phyloP scores from a whole-genome alignment of 2,888 invertebrate species.

The Neoscelio sp. region DNA sequence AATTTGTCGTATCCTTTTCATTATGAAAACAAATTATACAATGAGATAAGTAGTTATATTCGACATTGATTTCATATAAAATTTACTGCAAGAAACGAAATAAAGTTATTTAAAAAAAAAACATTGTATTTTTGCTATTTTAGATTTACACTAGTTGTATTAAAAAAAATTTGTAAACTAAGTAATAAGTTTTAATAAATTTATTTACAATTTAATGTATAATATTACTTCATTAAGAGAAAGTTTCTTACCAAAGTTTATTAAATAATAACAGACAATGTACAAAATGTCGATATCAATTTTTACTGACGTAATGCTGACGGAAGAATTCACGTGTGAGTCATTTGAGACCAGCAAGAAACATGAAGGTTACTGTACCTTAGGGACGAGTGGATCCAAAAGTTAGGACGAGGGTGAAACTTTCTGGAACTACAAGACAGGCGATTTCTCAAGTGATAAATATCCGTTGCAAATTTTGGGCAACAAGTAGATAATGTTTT shows the following conservation, averaged over 20 bases:
- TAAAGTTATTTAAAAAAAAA: too few relatives aligned
- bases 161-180: too few relatives aligned
- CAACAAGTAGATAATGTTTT: conserved; percentile 35
- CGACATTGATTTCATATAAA: too few relatives aligned
- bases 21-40: too few relatives aligned
- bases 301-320: conserved; percentile 40
- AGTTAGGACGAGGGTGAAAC: conserved; percentile 22
- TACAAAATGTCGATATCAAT: conserved; percentile 35
- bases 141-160: too few relatives aligned
- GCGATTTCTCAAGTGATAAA: conserved; percentile 33
- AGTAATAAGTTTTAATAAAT: too few relatives aligned
- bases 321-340: conserved; percentile 69
- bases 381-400: conserved; percentile 36
- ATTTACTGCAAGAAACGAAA: too few relatives aligned
- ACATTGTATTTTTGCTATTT: too few relatives aligned
- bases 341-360: conserved; percentile 71
- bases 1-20: background rate
- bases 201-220: too few relatives aligned
- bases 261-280: background rate
- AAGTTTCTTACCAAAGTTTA: background rate
- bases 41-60: background rate
- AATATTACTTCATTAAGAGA: too few relatives aligned
- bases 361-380: conserved; percentile 69
- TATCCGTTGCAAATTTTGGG: conserved; percentile 25
- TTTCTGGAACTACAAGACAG: conserved; percentile 31